Conservation (phyloP, 2,888 invertebrate genomes). For the Blastobasis lacticolella region DNA sequence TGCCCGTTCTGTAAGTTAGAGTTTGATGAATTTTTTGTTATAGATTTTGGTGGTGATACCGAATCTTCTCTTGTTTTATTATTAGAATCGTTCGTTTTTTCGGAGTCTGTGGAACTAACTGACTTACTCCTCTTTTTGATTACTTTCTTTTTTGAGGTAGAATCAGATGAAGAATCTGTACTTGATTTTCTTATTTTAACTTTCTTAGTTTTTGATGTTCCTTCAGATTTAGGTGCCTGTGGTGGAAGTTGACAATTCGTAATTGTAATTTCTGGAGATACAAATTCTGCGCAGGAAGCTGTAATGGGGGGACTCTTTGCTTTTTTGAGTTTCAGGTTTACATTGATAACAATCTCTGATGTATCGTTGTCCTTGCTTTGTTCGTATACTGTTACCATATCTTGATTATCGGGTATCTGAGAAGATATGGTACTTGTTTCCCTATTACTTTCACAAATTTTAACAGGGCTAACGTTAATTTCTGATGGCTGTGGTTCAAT, state of each 20-base stretch:
- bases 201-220: conserved; percentile 45
- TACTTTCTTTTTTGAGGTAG: conserved; percentile 51
- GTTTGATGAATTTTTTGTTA: conserved; percentile 34
- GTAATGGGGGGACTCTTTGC: conserved; percentile 39
- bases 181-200: conserved; percentile 54
- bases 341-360: conserved; percentile 60
- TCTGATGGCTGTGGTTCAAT: conserved; percentile 44
- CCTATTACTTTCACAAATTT: conserved; percentile 33
- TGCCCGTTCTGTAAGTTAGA: conserved; percentile 40
- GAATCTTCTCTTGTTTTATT: conserved; percentile 29
- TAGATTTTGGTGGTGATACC: conserved; percentile 29
- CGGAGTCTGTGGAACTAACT: conserved; percentile 60
- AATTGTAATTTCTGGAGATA: conserved; percentile 57
- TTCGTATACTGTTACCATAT: conserved; percentile 40
- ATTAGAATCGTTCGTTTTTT: conserved; percentile 41
- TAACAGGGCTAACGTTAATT: conserved; percentile 9
- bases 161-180: conserved; percentile 53
- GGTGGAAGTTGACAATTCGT: conserved; percentile 65
- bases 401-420: conserved; percentile 35
- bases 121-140: conserved; percentile 60
- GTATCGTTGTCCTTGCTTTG: conserved; percentile 56
- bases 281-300: conserved; percentile 35
- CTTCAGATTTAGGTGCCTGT: conserved; percentile 62
- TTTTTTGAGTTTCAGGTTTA: conserved; percentile 60
- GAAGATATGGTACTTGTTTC: conserved; percentile 13